phyloP scores from a whole-genome alignment of 1,140 invertebrate genomes.

The Thalassaphorura encarpata region DNA sequence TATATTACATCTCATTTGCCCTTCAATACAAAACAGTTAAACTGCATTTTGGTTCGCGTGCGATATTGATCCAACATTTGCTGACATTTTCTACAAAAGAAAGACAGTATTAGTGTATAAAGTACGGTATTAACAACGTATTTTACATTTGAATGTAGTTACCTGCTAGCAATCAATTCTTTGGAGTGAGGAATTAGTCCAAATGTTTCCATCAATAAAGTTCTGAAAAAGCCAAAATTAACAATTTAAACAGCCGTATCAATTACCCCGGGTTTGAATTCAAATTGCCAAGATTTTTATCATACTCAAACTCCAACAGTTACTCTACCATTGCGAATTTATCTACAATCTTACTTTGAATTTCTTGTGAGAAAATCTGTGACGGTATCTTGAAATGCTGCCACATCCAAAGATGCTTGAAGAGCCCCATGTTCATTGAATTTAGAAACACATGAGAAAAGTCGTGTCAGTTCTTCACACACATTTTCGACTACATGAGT shows the following conservation, averaged over 20 bases:
- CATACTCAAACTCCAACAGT: background rate
- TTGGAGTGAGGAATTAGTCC: constrained; percentile 18
- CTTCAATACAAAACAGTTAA: constrained; percentile 1
- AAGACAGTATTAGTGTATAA: background rate
- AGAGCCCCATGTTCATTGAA: constrained; percentile 56
- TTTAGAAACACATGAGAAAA: constrained; percentile 66
- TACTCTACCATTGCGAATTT: background rate
- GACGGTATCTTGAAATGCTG: constrained; percentile 46
- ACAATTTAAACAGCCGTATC: background rate
- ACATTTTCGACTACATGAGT: constrained; percentile 80
- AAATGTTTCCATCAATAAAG: constrained; percentile 24
- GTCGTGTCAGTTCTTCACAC: constrained; percentile 75
- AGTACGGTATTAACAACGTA: background rate
- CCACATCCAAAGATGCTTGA: constrained; percentile 56
- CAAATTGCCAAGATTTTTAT: no score
- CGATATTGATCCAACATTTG: constrained; percentile 21
- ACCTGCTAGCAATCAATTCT: constrained; percentile 20
- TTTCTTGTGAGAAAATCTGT: constrained; percentile 43
- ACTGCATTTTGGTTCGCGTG: constrained; percentile 22
- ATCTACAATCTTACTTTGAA: constrained; percentile 42
- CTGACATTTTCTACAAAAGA: constrained; percentile 18
- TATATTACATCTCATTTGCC: background rate
- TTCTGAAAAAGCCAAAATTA: constrained; percentile 8
- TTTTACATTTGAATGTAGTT: background rate
- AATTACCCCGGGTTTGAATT: no score